Percentiles rank a stretch among this genome's conserved stretches.
Evolutionary conservation across 2,888 invertebrate species (phyloP).

Genomic region (Drosophila eohydei): DNA sequence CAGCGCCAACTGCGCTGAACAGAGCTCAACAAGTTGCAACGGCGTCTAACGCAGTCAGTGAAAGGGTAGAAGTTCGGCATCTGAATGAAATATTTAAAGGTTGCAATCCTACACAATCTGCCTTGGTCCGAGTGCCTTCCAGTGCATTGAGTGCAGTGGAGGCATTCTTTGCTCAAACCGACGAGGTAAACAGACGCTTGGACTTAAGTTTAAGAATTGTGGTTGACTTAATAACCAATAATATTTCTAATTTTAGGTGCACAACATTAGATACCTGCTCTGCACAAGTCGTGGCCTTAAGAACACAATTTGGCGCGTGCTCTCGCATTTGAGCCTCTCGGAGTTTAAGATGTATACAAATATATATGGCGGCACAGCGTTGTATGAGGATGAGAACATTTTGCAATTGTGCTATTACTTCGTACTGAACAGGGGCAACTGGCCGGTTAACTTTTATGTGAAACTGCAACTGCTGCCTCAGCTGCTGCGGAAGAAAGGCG

Average conservation of each 20-base stretch:
- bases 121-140: not conserved
- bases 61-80: not conserved
- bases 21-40: not conserved
- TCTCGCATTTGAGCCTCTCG: slow-evolving; percentile 31
- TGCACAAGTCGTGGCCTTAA: slow-evolving; percentile 41
- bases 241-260: slow-evolving; percentile 29
- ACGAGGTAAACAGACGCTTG: not conserved
- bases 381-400: slow-evolving; percentile 24
- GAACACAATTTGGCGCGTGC: slow-evolving; percentile 51
- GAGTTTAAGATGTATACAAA: slow-evolving; percentile 56
- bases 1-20: not conserved
- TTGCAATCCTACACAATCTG: not conserved
- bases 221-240: not conserved
- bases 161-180: not conserved
- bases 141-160: not conserved
- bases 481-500: slow-evolving; percentile 51
- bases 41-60: not conserved
- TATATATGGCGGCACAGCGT: slow-evolving; percentile 29
- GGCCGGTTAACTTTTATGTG: slow-evolving; percentile 57
- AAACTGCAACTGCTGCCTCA: slow-evolving; percentile 30
- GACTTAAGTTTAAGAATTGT: not conserved
- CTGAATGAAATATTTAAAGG: not conserved
- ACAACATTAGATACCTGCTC: slow-evolving; percentile 54
- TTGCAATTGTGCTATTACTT: slow-evolving; percentile 32
- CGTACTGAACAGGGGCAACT: slow-evolving; percentile 49